A percentile compares a stretch with the other conserved stretches of the same genome.
phyloP scores from a whole-genome alignment of 2,797 vertebrate species.

The Hypotaenidia philippensis region DNA sequence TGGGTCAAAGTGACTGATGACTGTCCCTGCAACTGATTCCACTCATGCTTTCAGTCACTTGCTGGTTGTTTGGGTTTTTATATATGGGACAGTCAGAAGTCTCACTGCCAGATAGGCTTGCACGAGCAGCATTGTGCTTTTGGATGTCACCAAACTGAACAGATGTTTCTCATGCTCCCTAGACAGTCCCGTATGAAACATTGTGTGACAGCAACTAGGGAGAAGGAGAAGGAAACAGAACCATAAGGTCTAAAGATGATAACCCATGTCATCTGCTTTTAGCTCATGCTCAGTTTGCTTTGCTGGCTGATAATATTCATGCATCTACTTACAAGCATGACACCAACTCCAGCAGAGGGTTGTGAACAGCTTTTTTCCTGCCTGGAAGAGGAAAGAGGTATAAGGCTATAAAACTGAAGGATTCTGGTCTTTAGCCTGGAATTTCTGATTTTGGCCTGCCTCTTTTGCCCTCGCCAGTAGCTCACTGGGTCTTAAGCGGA shows the following conservation, averaged over 20 bases:
- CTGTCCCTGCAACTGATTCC: not conserved
- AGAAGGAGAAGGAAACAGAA: not conserved
- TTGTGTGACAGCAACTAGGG: rapidly evolving
- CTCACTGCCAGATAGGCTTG: not conserved
- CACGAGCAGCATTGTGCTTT: not conserved
- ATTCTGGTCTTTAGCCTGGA: not conserved
- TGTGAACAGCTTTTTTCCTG: not conserved
- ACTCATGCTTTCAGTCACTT: not conserved
- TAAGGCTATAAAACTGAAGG: not conserved
- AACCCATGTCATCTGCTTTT: not conserved
- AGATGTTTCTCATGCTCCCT: not conserved
- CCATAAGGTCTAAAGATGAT: not conserved
- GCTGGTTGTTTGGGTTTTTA: not conserved
- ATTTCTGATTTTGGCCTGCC: not conserved
- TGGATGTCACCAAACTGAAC: not conserved
- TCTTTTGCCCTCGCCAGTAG: not conserved
- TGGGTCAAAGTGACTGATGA: not conserved
- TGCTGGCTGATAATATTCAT: not conserved
- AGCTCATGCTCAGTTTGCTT: not conserved
- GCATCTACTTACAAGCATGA: not conserved
- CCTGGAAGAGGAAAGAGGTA: not conserved
- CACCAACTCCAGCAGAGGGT: not conserved
- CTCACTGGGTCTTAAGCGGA: not conserved
- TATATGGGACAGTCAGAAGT: not conserved
- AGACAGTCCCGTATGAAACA: not conserved